A percentile compares a stretch with the other conserved stretches of the same genome.
Conservation (phyloP, 2,797 vertebrate genomes). For the Rhynchotus rufescens region DNA sequence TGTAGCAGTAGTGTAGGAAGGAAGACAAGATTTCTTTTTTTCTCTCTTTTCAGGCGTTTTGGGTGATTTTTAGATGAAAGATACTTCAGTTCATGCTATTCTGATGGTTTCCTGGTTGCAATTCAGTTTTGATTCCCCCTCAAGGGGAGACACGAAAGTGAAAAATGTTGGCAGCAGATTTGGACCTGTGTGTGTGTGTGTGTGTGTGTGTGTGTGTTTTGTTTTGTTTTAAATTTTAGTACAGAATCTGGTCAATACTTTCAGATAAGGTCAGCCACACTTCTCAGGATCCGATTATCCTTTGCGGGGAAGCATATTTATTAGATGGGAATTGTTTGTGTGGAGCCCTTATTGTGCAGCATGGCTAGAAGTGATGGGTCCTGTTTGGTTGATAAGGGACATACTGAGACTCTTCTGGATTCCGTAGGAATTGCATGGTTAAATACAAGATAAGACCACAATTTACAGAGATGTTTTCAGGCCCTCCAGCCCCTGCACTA, state of each 20-base stretch:
- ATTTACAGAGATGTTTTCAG: background rate
- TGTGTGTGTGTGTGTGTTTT: background rate
- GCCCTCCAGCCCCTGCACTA: background rate
- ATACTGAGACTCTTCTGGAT: background rate
- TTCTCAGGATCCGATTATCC: background rate
- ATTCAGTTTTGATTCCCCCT: constrained; percentile 19
- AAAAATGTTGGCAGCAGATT: constrained; percentile 1
- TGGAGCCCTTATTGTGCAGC: background rate
- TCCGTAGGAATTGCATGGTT: background rate
- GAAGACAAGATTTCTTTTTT: background rate
- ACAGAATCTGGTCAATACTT: background rate
- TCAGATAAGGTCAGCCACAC: background rate
- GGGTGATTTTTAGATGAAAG: constrained; percentile 62
- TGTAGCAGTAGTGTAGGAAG: constrained; percentile 27
- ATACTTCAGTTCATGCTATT: constrained; percentile 17
- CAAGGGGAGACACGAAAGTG: background rate
- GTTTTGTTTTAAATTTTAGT: constrained; percentile 14
- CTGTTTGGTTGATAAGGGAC: background rate
- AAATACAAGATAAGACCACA: background rate
- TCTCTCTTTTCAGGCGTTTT: background rate
- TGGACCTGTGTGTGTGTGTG: background rate
- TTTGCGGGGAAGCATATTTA: background rate
- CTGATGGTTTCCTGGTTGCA: constrained; percentile 32
- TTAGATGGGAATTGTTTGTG: background rate
- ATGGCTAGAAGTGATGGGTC: background rate